Conservation (phyloP, 2,797 vertebrate genomes). For the Benthosema pterotum region DNA sequence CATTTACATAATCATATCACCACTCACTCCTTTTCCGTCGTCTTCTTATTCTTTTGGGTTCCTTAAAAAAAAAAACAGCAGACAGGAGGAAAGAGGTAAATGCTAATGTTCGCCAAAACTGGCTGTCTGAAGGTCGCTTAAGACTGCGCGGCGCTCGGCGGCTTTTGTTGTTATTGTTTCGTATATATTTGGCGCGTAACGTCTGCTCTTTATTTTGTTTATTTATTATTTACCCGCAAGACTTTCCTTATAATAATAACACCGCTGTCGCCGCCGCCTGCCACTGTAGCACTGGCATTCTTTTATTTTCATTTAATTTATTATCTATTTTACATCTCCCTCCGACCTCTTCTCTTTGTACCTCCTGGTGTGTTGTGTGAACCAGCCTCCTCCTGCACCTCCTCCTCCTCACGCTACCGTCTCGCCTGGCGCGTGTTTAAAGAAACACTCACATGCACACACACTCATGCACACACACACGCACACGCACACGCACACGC, state of each 20-base stretch:
- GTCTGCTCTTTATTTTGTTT: background rate
- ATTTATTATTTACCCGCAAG: constrained; percentile 61
- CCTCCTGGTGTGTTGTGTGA: background rate
- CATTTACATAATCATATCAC: constrained; percentile 83
- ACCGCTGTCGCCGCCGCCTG: constrained; percentile 49
- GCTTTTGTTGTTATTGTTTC: constrained; percentile 58
- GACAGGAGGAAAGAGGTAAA: constrained; percentile 42
- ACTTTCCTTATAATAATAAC: no score
- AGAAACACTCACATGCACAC: no score
- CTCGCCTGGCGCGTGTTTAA: no score
- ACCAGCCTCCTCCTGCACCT: no score
- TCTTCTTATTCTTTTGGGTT: constrained; percentile 62
- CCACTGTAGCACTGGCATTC: constrained; percentile 41
- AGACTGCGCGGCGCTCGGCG: constrained; percentile 52
- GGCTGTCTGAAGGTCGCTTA: constrained; percentile 48
- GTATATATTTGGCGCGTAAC: constrained; percentile 1
- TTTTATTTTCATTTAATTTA: constrained; percentile 27
- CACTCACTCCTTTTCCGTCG: constrained; percentile 65
- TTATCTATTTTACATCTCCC: constrained; percentile 59
- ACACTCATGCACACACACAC: no score
- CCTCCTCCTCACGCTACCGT: no score
- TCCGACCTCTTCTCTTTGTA: constrained; percentile 40
- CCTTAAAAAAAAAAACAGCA: constrained; percentile 41
- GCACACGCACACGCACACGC: no score
- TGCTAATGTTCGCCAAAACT: constrained; percentile 40